Evolutionary conservation across 2,797 vertebrate genomes (phyloP).

Genomic region (Lateolabrax maculatus): DNA sequence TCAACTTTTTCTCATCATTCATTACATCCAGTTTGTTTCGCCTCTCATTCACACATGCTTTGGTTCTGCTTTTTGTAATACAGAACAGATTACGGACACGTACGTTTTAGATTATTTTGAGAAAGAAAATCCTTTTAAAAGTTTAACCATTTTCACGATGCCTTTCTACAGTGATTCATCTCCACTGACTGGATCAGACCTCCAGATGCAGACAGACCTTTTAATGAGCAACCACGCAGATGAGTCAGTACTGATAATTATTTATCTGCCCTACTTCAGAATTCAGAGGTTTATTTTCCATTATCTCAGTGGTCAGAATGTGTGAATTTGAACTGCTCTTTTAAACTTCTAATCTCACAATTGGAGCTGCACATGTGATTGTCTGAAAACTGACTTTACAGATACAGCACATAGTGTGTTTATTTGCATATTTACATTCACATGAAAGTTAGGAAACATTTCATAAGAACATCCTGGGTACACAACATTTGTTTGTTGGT

Average conservation of each 20-base stretch:
- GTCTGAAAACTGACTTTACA: conserved; percentile 1
- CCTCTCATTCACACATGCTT: neutral
- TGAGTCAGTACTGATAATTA: conserved; percentile 26
- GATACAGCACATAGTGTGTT: neutral
- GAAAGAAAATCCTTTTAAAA: too few species aligned
- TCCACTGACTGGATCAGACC: neutral
- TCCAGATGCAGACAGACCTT: neutral
- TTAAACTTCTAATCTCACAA: neutral
- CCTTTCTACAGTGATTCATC: neutral
- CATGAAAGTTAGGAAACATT: conserved; percentile 13
- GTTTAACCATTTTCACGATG: neutral
- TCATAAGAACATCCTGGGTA: neutral
- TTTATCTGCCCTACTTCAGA: conserved; percentile 28
- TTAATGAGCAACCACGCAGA: conserved; percentile 48
- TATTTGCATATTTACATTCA: conserved; percentile 34
- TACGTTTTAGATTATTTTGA: too few species aligned
- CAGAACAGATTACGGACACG: neutral
- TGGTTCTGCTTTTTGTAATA: conserved; percentile 9
- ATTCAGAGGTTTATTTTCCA: conserved; percentile 37
- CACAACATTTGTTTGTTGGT: neutral
- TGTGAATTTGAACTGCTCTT: neutral
- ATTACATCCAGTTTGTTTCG: conserved; percentile 37
- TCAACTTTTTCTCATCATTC: conserved; percentile 36
- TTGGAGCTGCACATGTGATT: neutral
- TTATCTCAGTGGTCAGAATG: neutral